These are phyloP conservation scores for Papilio protenor DNA, from an alignment of 2,888 invertebrate genomes.

Conservation along the genomic window DNA sequence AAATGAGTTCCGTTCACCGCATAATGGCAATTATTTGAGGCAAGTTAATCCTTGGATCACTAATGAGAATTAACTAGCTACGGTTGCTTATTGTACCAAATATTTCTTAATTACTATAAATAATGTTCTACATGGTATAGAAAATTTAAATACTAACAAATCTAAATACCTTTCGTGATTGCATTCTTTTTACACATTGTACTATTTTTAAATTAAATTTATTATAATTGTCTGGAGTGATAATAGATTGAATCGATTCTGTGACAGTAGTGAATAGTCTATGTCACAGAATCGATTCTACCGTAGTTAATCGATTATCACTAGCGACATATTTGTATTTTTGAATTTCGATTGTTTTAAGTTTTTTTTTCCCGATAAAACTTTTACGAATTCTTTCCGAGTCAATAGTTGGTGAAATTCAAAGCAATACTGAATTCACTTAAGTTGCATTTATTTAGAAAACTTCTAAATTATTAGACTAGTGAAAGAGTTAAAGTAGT, in stretches of 20 bases:
- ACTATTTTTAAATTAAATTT: too few species aligned
- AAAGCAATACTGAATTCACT: not conserved
- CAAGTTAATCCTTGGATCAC: conserved; percentile 38
- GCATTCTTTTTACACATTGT: too few species aligned
- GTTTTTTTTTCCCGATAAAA: too few species aligned
- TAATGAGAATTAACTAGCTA: conserved; percentile 33
- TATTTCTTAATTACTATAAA: conserved; percentile 1
- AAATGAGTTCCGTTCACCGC: conserved; percentile 30
- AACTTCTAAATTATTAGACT: not conserved
- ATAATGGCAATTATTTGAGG: conserved; percentile 33
- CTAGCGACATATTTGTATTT: too few species aligned
- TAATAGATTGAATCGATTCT: too few species aligned
- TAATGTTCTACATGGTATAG: not conserved
- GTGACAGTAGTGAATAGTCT: too few species aligned
- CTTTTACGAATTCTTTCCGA: too few species aligned
- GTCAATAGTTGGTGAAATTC: too few species aligned
- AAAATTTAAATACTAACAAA: not conserved
- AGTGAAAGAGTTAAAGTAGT: not conserved
- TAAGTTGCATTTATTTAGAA: not conserved
- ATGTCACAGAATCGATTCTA: too few species aligned
- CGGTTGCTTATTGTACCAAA: not conserved
- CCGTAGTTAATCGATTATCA: too few species aligned
- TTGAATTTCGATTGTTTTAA: too few species aligned
- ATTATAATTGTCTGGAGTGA: too few species aligned
- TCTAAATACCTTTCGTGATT: not conserved